phyloP scores from a whole-genome alignment of 23 tunicate genomes.

The Ascidia mentula region DNA sequence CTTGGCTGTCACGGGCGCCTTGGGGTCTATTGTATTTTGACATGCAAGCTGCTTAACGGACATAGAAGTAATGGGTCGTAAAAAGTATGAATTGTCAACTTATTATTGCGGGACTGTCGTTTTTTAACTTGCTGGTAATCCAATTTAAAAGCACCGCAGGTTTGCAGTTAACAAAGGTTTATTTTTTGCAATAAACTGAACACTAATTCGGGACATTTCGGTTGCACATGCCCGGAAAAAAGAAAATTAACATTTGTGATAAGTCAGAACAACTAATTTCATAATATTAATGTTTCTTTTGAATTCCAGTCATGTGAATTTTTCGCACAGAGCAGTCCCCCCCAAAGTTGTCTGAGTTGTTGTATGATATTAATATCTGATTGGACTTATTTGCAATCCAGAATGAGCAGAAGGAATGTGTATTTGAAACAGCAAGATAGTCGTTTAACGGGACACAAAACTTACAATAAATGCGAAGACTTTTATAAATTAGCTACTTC shows the following conservation, averaged over 20 bases:
- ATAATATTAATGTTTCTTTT: no score
- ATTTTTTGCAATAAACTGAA: background rate
- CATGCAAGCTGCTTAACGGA: background rate
- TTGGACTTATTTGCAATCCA: no score
- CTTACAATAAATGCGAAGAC: background rate
- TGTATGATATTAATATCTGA: no score
- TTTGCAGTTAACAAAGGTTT: background rate
- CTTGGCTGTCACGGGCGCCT: background rate
- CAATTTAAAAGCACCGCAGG: background rate
- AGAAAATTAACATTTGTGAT: no score
- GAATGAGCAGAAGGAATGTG: slow-evolving; percentile 2
- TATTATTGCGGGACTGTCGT: background rate
- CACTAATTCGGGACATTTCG: no score
- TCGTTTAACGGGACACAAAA: background rate
- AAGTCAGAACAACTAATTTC: no score
- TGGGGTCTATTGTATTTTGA: background rate
- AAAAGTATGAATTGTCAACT: background rate
- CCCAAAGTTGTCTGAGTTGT: no score
- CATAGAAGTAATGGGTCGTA: background rate
- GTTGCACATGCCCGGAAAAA: no score
- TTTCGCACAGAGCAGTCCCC: no score
- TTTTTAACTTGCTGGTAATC: background rate
- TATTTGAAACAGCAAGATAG: background rate
- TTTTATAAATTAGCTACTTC: background rate
- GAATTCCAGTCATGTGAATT: no score